phyloP scores from a whole-genome alignment of 2,888 invertebrate species.

The Smittia sp. region DNA sequence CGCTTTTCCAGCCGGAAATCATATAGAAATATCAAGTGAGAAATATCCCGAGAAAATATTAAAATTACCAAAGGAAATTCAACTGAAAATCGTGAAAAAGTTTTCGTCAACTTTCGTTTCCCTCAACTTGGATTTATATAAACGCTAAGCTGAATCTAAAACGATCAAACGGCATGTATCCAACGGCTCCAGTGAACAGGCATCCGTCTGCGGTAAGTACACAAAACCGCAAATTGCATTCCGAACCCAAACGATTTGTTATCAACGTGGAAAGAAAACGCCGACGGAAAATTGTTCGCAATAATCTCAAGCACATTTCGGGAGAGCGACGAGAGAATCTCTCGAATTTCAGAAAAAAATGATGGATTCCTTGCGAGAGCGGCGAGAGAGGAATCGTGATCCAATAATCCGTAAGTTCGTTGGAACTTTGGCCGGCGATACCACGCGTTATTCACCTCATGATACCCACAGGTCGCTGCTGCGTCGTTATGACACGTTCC shows the following conservation, averaged over 20 bases:
- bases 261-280: conserved; percentile 3
- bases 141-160: conserved; percentile 37
- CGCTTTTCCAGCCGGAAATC: conserved; percentile 7
- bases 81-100: not conserved
- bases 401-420: not conserved
- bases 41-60: not conserved
- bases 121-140: not conserved
- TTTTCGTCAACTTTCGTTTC: not conserved
- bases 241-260: not conserved
- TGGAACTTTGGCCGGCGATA: no score
- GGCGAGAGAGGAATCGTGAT: not conserved
- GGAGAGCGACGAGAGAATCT: no score
- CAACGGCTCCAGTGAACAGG: conserved; percentile 25
- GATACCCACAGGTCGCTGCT: no score
- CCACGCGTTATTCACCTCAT: no score
- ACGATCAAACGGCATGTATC: conserved; percentile 31
- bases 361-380: not conserved
- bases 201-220: conserved; percentile 35
- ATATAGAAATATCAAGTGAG: not conserved
- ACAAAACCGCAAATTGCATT: not conserved
- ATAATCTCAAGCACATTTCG: no score
- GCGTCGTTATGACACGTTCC: no score
- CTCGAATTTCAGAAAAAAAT: not conserved
- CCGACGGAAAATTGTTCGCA: conserved; percentile 26
- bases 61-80: not conserved